These are phyloP conservation scores for Cyphomyrus plagiostoma DNA, from an alignment of 2,113 vertebrate genomes.

Conservation along the genomic window DNA sequence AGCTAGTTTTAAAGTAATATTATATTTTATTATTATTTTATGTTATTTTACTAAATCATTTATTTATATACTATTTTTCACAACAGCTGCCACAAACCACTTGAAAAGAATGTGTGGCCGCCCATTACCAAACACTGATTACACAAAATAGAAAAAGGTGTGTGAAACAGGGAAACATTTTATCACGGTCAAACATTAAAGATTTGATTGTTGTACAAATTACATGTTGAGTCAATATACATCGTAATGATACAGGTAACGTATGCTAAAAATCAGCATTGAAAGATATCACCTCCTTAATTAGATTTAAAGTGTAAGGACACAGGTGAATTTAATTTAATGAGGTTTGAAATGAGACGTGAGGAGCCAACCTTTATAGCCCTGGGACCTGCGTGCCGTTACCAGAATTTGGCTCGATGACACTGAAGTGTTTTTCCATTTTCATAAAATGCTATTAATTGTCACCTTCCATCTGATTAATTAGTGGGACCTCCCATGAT, in stretches of 20 bases:
- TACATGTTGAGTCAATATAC: background rate
- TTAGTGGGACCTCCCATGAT: background rate
- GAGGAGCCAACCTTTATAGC: background rate
- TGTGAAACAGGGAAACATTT: background rate
- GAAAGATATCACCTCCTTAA: background rate
- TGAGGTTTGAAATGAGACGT: background rate
- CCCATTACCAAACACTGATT: background rate
- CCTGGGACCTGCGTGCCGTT: background rate
- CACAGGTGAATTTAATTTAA: background rate
- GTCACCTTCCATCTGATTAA: slow-evolving; percentile 2
- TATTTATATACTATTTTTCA: background rate
- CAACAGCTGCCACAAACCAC: background rate
- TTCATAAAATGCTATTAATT: background rate
- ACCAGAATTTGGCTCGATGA: background rate
- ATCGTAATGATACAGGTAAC: background rate
- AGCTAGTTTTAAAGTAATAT: background rate
- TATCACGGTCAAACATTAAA: background rate
- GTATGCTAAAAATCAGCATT: background rate
- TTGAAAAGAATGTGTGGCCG: background rate
- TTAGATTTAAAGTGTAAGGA: background rate
- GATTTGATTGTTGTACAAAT: background rate
- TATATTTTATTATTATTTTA: background rate
- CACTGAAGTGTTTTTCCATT: background rate
- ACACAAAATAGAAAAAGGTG: background rate
- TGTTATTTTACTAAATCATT: background rate